Evolutionary conservation across 2,113 vertebrate species (phyloP).

Genomic region (Microcebus ravelobensis): DNA sequence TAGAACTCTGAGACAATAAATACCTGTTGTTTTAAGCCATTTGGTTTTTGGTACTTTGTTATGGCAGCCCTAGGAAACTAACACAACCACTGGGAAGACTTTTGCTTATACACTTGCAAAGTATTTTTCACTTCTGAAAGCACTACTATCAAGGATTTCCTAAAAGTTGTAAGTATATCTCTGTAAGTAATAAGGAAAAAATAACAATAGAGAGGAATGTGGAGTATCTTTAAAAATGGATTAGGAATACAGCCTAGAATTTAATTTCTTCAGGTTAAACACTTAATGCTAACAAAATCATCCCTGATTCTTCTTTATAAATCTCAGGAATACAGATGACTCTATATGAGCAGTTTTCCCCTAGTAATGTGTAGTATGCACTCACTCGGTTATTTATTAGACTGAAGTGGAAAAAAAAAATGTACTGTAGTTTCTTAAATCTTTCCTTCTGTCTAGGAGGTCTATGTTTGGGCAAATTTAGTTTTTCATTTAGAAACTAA

Average conservation of each 20-base stretch:
- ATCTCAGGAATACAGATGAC: neutral
- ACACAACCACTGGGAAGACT: neutral
- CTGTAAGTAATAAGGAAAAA: conserved; percentile 46
- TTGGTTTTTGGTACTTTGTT: neutral
- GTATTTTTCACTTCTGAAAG: conserved; percentile 45
- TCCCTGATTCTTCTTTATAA: conserved; percentile 30
- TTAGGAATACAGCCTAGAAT: conserved; percentile 49
- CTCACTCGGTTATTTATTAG: conserved; percentile 33
- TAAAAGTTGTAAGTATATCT: conserved; percentile 48
- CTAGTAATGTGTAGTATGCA: neutral
- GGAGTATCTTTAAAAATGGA: conserved; percentile 42
- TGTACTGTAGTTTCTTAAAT: conserved; percentile 49
- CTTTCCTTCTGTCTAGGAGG: neutral
- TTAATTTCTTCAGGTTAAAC: conserved; percentile 54
- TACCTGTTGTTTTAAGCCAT: conserved; percentile 5
- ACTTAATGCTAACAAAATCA: conserved; percentile 44
- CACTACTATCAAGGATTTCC: conserved; percentile 37
- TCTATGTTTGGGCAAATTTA: neutral
- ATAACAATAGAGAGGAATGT: conserved; percentile 31
- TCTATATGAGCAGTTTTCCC: conserved; percentile 5
- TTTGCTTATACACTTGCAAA: conserved; percentile 21
- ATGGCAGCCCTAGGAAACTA: neutral
- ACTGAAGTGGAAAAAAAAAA: conserved; percentile 26
- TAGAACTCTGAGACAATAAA: neutral
- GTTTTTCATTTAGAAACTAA: conserved; percentile 53